phyloP scores from a whole-genome alignment of 2,113 vertebrate genomes.

The Columba livia region DNA sequence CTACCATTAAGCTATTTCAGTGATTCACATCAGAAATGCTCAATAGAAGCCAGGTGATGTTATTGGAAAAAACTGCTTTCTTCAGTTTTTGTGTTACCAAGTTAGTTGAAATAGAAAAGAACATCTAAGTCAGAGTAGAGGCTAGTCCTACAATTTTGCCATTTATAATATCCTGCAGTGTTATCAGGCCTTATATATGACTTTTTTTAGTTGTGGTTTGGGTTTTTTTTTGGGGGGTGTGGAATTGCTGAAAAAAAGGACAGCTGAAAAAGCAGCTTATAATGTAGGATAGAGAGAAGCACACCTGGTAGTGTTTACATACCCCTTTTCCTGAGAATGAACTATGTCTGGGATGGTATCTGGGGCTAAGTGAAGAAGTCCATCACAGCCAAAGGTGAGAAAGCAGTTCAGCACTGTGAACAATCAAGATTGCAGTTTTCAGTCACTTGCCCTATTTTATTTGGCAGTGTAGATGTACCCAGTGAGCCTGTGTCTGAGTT shows the following conservation, averaged over 20 bases:
- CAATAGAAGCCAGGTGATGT: neutral
- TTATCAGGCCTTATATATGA: neutral
- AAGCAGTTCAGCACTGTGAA: neutral
- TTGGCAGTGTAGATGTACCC: neutral
- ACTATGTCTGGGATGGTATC: neutral
- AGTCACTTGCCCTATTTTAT: neutral
- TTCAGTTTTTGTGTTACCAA: neutral
- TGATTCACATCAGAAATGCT: neutral
- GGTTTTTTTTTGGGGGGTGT: too few relatives aligned
- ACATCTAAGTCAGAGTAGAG: neutral
- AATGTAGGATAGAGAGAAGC: neutral
- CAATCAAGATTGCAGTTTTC: neutral
- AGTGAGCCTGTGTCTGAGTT: neutral
- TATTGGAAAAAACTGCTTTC: neutral
- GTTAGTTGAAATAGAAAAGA: neutral
- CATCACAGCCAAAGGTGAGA: neutral
- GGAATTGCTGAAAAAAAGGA: neutral
- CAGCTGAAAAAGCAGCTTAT: neutral
- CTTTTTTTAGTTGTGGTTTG: neutral
- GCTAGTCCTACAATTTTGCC: neutral
- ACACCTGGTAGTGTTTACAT: neutral
- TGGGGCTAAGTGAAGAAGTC: neutral
- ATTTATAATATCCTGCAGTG: neutral
- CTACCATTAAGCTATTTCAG: neutral
- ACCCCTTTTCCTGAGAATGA: neutral